Percentiles rank a stretch among this genome's conserved stretches.
phyloP scores from a whole-genome alignment of 2,888 invertebrate genomes.

The Ectropis crepuscularia region DNA sequence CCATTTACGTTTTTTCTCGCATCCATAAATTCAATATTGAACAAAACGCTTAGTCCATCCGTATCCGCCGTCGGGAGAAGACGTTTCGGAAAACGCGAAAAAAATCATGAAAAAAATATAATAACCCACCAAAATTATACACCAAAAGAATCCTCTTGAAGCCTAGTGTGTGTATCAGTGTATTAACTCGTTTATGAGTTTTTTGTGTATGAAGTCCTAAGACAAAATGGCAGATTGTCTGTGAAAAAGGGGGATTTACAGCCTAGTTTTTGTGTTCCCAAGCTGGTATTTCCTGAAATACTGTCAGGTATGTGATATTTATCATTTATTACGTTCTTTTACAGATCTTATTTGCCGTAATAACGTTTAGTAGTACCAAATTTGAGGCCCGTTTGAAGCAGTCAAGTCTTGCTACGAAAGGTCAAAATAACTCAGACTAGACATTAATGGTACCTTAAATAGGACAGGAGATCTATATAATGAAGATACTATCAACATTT shows the following conservation, averaged over 20 bases:
- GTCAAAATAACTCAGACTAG: no score
- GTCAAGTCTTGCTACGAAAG: neutral
- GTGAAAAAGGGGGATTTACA: slow-evolving; percentile 12
- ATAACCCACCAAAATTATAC: slow-evolving; percentile 22
- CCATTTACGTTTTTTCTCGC: slow-evolving; percentile 19
- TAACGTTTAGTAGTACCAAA: neutral
- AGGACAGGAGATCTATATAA: no score
- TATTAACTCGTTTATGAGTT: slow-evolving; percentile 6
- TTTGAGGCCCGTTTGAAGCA: neutral
- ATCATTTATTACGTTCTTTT: neutral
- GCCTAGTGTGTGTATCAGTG: slow-evolving; percentile 9
- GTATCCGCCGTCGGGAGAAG: neutral
- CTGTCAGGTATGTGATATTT: slow-evolving; percentile 15
- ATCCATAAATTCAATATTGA: slow-evolving; percentile 24
- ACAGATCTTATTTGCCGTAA: neutral
- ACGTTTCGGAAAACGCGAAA: slow-evolving; percentile 2
- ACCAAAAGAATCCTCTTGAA: slow-evolving; percentile 6
- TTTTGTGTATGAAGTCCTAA: slow-evolving; percentile 19
- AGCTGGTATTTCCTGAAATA: neutral
- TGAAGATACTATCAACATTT: no score
- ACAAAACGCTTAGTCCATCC: slow-evolving; percentile 15
- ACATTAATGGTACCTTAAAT: no score
- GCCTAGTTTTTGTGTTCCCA: slow-evolving; percentile 6
- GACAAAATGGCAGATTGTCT: slow-evolving; percentile 28
- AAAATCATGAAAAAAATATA: slow-evolving; percentile 19